Base-by-base conservation (phyloP, 1,140 invertebrate species). In the Apocrypta bakeri region DNA sequence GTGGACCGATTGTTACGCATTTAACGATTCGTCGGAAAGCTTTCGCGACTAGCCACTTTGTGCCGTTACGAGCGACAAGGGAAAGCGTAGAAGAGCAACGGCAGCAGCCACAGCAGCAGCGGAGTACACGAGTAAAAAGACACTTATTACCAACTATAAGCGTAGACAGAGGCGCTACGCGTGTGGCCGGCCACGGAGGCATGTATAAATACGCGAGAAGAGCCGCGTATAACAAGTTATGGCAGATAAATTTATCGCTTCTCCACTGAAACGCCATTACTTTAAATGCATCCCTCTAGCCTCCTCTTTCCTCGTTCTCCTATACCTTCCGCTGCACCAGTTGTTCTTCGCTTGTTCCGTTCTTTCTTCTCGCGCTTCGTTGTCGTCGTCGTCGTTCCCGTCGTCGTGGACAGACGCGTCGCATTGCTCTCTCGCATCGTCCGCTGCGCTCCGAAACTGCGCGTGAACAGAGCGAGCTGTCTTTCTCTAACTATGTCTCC, bases 191-290 rank as follows among this genome's bases (percentile, higher is more conserved):
- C 88, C 89, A 86, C 89, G 85, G 88, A 90, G 88, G 87, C 86
- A 90, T 90, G 87, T 91, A 92, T 91, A 92, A 92, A 91, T 91
- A 92, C 91, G 88, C 91, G 90, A 91, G 89, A 90, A 91, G 88
- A 89, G 90, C 89, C 87, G 87, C 91, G 88, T 90, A 91, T 91
- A 91, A 92, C 90, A 92, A 92, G 91, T 92, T 92, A 92, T 92
- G 90, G 90, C 91, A 91, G 91, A 92, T 92, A 92, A 92, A 92
- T 92, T 92, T 92, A 92, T 92, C 92, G 91, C 90, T 91, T 92
- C 91, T 92, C 90, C 90, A 90, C 88, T 90, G 90, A 91, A 92
- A 92, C 91, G 89, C 91, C 90, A 92, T 92, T 92, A 92, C 90
- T 91, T 92, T 92, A 91, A 92, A 92, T 89, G 90, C 90, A 90